Evolutionary conservation across 2,888 invertebrate species (phyloP), one percentile per base, ranked within the genome.

Genomic region (Drosophila mimetica): DNA sequence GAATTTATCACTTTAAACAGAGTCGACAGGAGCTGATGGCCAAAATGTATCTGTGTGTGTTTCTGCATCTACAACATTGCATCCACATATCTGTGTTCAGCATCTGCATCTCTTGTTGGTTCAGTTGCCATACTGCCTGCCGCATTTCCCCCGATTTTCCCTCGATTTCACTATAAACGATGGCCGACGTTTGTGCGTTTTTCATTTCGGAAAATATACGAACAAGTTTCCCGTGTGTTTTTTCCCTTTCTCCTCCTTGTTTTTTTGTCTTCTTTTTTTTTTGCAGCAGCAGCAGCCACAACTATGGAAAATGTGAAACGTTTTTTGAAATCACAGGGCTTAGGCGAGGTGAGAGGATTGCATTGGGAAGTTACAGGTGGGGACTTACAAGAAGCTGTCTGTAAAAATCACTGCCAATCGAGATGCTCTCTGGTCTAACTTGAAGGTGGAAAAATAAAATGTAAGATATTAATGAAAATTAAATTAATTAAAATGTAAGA

Each of bases 71-170:
- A 36, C 36, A 30, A 22, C 70, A 39, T 50, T 59, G 47, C 37
- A 53, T 48, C 41, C 36, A 46, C 36, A 50, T 14, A 36, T 71
- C 36, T 25, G 71, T 18, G 41, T 36, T 41, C 39, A 46, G 52
- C 52, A 73, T 64, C 74, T 73, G 47, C 47, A 73, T 47, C 36
- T 52, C 52, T 52, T 73, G 69, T 73, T 73, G 74, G 41, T 64
- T 73, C 47, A 37, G 52, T 52, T 67, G 34, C 13, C 20, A 28
- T 50, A 39, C 11, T 18, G 32, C 30, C 30, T 7, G 7, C 30
- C 30, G 11, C 30, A 30, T 30, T 30, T 30, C 3, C 11, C 30
- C 16, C 8, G 9, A 18, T 30, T 22, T 9, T 5, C 16, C 25
- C 14, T 22, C 16, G 14, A 13, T 36, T 18, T 6, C n/a, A n/a